Evolutionary conservation across 2,888 invertebrate species (phyloP).

Genomic region (Coremacera marginata): DNA sequence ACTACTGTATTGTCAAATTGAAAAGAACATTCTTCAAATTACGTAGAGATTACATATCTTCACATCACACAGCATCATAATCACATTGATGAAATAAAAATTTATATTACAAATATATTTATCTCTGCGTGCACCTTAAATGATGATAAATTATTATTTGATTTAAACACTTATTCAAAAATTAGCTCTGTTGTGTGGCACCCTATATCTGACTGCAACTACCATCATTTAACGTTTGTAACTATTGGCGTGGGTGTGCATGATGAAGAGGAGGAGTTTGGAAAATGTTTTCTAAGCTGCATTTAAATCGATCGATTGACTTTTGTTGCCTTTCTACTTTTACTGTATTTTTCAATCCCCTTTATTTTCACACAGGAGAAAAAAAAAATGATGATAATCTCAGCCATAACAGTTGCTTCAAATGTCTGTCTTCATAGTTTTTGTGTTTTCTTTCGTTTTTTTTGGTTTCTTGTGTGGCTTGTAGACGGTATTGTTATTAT

Average conservation of each 20-base stretch:
- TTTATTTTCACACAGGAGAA: not conserved
- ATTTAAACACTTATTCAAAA: too few species aligned
- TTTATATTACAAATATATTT: too few species aligned
- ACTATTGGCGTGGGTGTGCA: not conserved
- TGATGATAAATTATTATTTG: too few species aligned
- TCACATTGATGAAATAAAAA: too few species aligned
- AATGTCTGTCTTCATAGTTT: conserved; percentile 38
- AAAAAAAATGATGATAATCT: conserved; percentile 23
- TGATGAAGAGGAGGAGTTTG: conserved; percentile 25
- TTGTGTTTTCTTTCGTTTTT: conserved; percentile 24
- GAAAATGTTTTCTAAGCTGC: not conserved
- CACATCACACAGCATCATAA: too few species aligned
- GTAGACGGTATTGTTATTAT: conserved; percentile 37
- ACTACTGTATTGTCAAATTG: too few species aligned
- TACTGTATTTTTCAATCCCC: not conserved
- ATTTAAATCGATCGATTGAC: conserved; percentile 28
- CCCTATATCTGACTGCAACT: too few species aligned
- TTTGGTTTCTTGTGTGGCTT: conserved; percentile 19
- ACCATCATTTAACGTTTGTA: too few species aligned
- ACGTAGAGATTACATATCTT: too few species aligned
- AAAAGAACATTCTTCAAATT: too few species aligned
- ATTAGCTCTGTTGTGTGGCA: too few species aligned
- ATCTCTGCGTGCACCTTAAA: too few species aligned
- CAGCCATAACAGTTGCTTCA: conserved; percentile 33
- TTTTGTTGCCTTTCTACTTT: conserved; percentile 3